Base-by-base conservation (phyloP, 2,888 invertebrate species). In the Scaptomyza caliginosa region DNA sequence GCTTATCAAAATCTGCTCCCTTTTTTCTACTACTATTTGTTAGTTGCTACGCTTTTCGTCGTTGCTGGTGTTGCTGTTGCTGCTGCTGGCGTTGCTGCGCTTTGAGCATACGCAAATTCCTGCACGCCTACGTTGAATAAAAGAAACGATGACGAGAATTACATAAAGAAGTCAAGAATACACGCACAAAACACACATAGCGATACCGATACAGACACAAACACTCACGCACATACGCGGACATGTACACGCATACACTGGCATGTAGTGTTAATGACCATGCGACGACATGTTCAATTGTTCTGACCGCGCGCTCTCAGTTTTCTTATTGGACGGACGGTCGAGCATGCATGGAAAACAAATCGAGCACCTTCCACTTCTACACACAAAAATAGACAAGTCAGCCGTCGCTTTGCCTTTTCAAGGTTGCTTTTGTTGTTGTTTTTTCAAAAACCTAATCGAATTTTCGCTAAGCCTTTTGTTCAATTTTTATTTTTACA, bases 381-480 rank as follows among this genome's bases (percentile, higher is more conserved):
- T 49, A 48, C 49, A 49, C 50, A 49, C 46, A 75, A 63, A 83
- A 83, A 83, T 86, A 77, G 84, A 71, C 59, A 66, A 66, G 49
- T 51, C 73, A 50, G 46, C 46, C 56, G 65, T 28, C 17, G 63
- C 38, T 54, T 55, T 82, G 79, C 79, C 71, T 72, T 69, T 85
- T 81, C 81, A 81, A 81, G 86, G 86, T 81, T 81, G 81, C 74
- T 69, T 66, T 75, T 81, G 78, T 80, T 81, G 73, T 77, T 42
- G n/a, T 28, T 26, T 26, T 11, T 45, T 19, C 7, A 16, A 34
- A 34, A 34, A 34, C 34, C 43, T 78, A 68, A 85, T 85, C 79
- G 86, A 79, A 81, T 79, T 58, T 75, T 67, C 23, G 70, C 67
- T 28, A 34, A 45, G 46, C 50, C 21, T 42, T 67, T 46, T 55